Percentiles rank a stretch among this genome's conserved stretches.
Evolutionary conservation across 2,797 vertebrate species (phyloP).

Genomic region (Gallinago solitaria): DNA sequence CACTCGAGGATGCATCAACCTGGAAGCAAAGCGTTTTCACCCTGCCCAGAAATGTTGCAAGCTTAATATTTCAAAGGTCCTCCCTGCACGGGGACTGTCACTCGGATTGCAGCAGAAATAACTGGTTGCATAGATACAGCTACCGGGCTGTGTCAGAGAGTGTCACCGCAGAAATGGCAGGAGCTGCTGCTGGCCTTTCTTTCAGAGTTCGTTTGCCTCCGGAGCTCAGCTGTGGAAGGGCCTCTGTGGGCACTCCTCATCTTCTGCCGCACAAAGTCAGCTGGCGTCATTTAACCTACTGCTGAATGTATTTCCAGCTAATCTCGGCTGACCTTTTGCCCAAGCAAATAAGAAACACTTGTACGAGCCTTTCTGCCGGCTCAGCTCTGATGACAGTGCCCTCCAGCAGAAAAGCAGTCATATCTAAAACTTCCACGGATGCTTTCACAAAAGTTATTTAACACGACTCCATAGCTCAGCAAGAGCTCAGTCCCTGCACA

Average conservation of each 20-base stretch:
- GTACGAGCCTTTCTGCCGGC: background rate
- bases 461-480: background rate
- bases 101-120: background rate
- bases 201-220: background rate
- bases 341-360: conserved; percentile 7
- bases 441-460: background rate
- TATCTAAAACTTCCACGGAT: background rate
- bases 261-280: background rate
- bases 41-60: background rate
- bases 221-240: background rate
- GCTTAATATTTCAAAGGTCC: background rate
- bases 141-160: background rate
- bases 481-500: background rate
- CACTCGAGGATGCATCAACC: background rate
- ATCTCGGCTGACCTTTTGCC: conserved; percentile 28
- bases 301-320: conserved; percentile 16
- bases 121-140: background rate
- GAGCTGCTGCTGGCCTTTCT: background rate
- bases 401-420: background rate
- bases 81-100: background rate
- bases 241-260: background rate
- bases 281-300: background rate
- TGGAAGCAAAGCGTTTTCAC: background rate
- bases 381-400: background rate
- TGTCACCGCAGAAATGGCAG: background rate